Evolutionary conservation across 2,888 invertebrate species (phyloP), one percentile per base, ranked within the genome.

Genomic region (Scaptomyza caliginosa): DNA sequence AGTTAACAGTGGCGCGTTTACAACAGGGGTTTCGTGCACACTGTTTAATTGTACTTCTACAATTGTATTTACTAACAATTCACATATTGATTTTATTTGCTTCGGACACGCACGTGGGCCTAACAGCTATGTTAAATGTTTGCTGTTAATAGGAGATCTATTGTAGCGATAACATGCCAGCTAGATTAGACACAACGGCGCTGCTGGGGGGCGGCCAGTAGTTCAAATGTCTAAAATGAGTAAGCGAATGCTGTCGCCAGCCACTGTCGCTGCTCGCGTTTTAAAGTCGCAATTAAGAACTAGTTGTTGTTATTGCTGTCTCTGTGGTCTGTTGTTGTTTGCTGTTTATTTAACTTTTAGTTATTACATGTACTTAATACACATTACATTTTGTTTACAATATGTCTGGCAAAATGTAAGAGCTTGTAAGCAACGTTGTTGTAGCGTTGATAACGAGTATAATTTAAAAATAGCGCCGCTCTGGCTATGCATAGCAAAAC

Each of bases 211-310:
- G 28, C 28, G 52, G 71, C 36, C 55, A 54, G 43, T 43, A 26
- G 65, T 63, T 77, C 55, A 63, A 77, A 74, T 79, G 64, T 85
- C 73, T n/a, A n/a, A n/a, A 85, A 82, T 80, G 77, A 75, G 63
- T 76, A 73, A 83, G 50, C 63, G 13, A 36, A 17, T 38, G 46
- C 38, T 45, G 45, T 23, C 42, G 39, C 36, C 32, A 21, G 32
- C 38, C n/a, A 30, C 23, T 24, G 11, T 32, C 19, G 8, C 62
- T 57, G 39, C 36, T 55, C 48, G 50, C 65, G 52, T 63, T 80
- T 77, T 66, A 58, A 59, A 82, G 87, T 77, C 78, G 82, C 68
- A 82, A 81, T 82, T 67, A 68, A 70, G 24, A 65, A 76, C 42
- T 57, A 34, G 48, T 49, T 57, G 32, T 58, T 57, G 50, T 32